Evolutionary conservation across 2,113 vertebrate species (phyloP), one percentile per base, ranked within the genome.

Genomic region (Marcusenius ussheri): DNA sequence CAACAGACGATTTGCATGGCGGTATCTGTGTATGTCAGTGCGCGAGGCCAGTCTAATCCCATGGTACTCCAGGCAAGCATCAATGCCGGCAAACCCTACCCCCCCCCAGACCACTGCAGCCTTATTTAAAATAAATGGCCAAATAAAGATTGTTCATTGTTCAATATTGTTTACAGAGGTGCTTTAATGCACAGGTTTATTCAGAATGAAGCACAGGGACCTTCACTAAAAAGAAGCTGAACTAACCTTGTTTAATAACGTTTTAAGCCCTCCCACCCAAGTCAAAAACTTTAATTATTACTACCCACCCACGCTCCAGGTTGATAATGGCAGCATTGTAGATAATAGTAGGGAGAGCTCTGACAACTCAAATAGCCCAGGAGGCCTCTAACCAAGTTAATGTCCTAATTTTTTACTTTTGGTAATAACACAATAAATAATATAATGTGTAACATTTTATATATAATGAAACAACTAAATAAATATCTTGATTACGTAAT

Each of bases 1-100:
- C 91, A 91, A 93, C 92, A 24, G 89, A 93, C 70, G 92, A 91
- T 91, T 83, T 83, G 31, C 31, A 49, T 19, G 21, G 10, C 17
- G 35, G n/a, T 86, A 9, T 3, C 27, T 11, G 13, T 62, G 56
- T 35, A 24, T 35, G 19, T 84, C 47, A 31, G 87, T 83, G 88
- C 21, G n/a, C 10, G 1, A 11, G 27, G 27, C 62, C n/a, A 70
- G n/a, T 31, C 62, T n/a, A 13, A 70, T 27, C n/a, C 62, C 8
- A 27, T 3, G 58, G 58, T 9, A 66, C 56, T 58, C 53, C 21
- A 56, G 53, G 53, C 53, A 56, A 2, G 19, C 53, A 56, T 56
- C 53, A 24, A 21, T 21, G 53, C 5, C 19, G 5, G 19, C 53
- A 17, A 51, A 51, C 13, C 50, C 50, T 50, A 50, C 21, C 21